phyloP scores from a whole-genome alignment of 2,797 vertebrate genomes.

The Megaceryle alcyon region DNA sequence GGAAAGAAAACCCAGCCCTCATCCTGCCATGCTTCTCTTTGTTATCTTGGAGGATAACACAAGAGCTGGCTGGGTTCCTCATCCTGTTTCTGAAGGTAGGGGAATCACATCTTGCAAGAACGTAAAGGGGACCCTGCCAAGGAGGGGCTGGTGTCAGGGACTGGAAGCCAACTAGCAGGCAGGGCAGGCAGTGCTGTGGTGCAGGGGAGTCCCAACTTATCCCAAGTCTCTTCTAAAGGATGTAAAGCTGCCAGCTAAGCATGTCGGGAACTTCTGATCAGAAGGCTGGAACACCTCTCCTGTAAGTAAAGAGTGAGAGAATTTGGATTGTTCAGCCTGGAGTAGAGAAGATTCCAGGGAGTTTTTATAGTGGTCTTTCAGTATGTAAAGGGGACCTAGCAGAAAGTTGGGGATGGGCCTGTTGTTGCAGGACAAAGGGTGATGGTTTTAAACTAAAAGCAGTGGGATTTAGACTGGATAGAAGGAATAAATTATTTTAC shows the following conservation, averaged over 20 bases:
- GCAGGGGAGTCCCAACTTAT: not conserved
- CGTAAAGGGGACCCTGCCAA: not conserved
- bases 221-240: not conserved
- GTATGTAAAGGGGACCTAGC: not conserved
- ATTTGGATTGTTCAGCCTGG: not conserved
- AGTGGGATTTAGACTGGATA: not conserved
- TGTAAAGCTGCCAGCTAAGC: not conserved
- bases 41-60: not conserved
- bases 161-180: accelerated
- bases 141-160: not conserved
- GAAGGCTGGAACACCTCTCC: not conserved
- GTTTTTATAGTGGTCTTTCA: not conserved
- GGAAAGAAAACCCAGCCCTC: not conserved
- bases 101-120: not conserved
- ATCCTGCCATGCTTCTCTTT: not conserved
- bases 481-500: not conserved
- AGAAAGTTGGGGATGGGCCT: not conserved
- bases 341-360: not conserved
- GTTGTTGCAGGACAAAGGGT: not conserved
- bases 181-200: not conserved
- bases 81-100: not conserved
- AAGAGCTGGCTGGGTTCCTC: not conserved
- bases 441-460: not conserved
- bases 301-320: not conserved
- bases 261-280: not conserved